Evolutionary conservation across 2,797 vertebrate species (phyloP).

Genomic region (Fistularia commersonii): DNA sequence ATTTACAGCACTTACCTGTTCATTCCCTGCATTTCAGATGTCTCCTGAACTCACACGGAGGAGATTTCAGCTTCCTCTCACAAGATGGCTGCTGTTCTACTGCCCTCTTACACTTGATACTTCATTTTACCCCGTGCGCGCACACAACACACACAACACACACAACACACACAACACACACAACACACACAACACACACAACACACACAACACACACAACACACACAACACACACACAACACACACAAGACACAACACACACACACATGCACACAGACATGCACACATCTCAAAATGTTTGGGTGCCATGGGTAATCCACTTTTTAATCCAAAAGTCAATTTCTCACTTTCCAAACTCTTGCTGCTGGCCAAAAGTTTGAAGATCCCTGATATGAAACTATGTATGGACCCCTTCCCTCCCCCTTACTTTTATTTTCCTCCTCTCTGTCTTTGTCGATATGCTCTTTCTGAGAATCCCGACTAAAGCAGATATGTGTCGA

Average conservation of each 20-base stretch:
- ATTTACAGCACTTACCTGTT: background rate
- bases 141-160: background rate
- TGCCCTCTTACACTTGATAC: constrained; percentile 49
- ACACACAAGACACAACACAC: too few relatives aligned
- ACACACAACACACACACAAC: too few relatives aligned
- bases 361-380: constrained; percentile 70
- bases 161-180: constrained; percentile 2
- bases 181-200: background rate
- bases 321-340: constrained; percentile 62
- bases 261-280: background rate
- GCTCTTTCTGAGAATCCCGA: constrained; percentile 52
- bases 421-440: constrained; percentile 4
- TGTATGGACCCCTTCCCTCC: constrained; percentile 6
- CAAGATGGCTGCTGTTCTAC: constrained; percentile 76
- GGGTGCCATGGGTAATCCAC: constrained; percentile 76
- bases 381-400: constrained; percentile 46
- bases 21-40: constrained; percentile 72
- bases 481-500: constrained; percentile 64
- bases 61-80: constrained; percentile 76
- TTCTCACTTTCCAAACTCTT: constrained; percentile 66
- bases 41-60: constrained; percentile 82
- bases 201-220: too few relatives aligned
- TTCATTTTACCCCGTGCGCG: constrained; percentile 37
- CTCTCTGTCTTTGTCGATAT: constrained; percentile 33
- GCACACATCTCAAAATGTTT: constrained; percentile 59